Evolutionary conservation across 2,113 vertebrate species (phyloP).

Genomic region (Gymnarchus niloticus): DNA sequence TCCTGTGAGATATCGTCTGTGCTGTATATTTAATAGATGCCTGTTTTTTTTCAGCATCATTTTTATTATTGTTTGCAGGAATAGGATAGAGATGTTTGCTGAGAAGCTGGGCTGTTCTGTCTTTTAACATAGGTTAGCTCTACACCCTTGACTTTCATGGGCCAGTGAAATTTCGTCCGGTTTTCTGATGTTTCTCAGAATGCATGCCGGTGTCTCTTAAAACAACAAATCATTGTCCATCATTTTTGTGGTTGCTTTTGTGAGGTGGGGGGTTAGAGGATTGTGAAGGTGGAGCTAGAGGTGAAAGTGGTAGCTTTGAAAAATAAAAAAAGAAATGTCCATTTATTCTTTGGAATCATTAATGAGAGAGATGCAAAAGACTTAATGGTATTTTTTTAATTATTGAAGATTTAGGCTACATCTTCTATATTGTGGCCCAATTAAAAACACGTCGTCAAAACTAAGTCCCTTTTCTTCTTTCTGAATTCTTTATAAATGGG

Average conservation of each 20-base stretch:
- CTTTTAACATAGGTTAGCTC: background rate
- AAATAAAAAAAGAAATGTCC: slow-evolving; percentile 56
- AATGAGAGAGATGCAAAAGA: slow-evolving; percentile 66
- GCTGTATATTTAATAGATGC: slow-evolving; percentile 4
- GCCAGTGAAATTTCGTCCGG: no score
- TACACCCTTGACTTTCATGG: background rate
- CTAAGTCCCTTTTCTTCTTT: slow-evolving; percentile 36
- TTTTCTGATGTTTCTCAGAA: background rate
- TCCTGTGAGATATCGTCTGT: slow-evolving; percentile 7
- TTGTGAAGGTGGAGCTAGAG: slow-evolving; percentile 25
- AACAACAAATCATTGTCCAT: background rate
- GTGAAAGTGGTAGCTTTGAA: slow-evolving; percentile 41
- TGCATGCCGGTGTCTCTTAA: background rate
- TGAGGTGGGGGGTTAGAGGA: slow-evolving; percentile 39
- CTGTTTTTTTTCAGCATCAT: background rate
- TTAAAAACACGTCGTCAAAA: slow-evolving; percentile 65
- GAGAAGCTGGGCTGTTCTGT: background rate
- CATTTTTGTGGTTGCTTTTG: slow-evolving; percentile 34
- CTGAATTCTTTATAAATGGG: background rate
- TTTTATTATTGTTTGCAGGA: background rate
- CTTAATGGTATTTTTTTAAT: slow-evolving; percentile 73
- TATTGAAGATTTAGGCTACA: slow-evolving; percentile 71
- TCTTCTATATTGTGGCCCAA: slow-evolving; percentile 65
- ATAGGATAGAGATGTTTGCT: background rate
- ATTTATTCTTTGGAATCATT: slow-evolving; percentile 62